Conservation (phyloP, 2,113 vertebrate genomes). For the Phoxinus phoxinus region DNA sequence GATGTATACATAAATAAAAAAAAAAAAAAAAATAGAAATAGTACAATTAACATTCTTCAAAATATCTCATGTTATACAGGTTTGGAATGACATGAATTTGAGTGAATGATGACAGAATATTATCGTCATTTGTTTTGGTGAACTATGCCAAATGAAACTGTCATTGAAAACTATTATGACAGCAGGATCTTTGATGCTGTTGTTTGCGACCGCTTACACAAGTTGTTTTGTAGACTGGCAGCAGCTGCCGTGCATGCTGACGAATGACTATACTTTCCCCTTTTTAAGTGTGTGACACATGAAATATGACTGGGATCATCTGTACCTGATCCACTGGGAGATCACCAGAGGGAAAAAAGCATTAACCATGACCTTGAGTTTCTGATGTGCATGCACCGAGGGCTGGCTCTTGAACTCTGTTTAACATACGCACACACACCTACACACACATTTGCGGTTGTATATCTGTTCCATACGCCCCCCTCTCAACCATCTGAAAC, state of each 20-base stretch:
- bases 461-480: conserved; percentile 17
- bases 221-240: conserved; percentile 38
- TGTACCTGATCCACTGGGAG: conserved; percentile 65
- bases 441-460: conserved; percentile 9
- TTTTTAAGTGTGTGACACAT: conserved; percentile 69
- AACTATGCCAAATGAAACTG: background rate
- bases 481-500: conserved; percentile 60
- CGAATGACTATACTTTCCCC: conserved; percentile 43
- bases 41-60: background rate
- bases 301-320: conserved; percentile 70
- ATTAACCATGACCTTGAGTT: conserved; percentile 70
- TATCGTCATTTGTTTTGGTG: background rate
- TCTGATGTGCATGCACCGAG: conserved; percentile 68
- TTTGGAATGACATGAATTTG: background rate
- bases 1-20: too few species aligned
- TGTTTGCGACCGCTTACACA: background rate
- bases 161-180: conserved; percentile 24
- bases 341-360: conserved; percentile 62
- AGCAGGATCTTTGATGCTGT: conserved; percentile 26
- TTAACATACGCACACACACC: conserved; percentile 40
- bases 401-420: conserved; percentile 54
- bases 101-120: background rate
- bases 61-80: background rate
- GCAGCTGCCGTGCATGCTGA: conserved; percentile 32
- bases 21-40: background rate